These are phyloP conservation scores for Drosophila ironensis DNA, from an alignment of 1,140 invertebrate species.

Conservation along the genomic window DNA sequence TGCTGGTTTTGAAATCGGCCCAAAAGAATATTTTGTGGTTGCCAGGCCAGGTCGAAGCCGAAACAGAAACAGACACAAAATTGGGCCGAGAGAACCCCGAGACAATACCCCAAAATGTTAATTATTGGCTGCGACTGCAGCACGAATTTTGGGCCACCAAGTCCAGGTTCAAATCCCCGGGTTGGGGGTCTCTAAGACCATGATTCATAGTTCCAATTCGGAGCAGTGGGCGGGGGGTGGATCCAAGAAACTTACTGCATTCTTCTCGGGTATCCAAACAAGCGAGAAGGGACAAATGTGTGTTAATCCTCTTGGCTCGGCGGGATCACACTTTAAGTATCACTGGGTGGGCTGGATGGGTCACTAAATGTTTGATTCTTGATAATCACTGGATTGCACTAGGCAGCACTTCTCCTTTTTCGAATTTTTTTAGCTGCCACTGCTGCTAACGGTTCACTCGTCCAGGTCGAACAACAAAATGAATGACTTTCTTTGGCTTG, in stretches of 20 bases:
- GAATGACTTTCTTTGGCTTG: slow-evolving; percentile 76
- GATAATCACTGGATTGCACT: slow-evolving; percentile 47
- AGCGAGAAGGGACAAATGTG: neutral
- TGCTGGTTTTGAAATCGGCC: slow-evolving; percentile 56
- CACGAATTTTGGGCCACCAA: slow-evolving; percentile 48
- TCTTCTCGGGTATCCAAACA: slow-evolving; percentile 26
- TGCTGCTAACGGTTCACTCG: slow-evolving; percentile 60
- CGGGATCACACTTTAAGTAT: slow-evolving; percentile 16
- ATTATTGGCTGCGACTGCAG: slow-evolving; percentile 44
- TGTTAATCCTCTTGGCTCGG: slow-evolving; percentile 30
- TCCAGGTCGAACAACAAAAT: slow-evolving; percentile 73
- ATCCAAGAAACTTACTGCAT: slow-evolving; percentile 57
- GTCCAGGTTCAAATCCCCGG: slow-evolving; percentile 26
- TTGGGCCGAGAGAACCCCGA: slow-evolving; percentile 46
- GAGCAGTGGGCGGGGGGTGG: neutral
- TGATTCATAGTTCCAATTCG: slow-evolving; percentile 41
- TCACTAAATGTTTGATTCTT: slow-evolving; percentile 10
- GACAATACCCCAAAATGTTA: slow-evolving; percentile 68
- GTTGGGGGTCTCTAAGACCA: slow-evolving; percentile 9
- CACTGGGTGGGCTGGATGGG: too few relatives aligned
- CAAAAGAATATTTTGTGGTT: slow-evolving; percentile 76
- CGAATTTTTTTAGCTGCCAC: slow-evolving; percentile 12
- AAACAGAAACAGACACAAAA: too few relatives aligned
- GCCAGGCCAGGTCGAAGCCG: slow-evolving; percentile 31
- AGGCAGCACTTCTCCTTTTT: slow-evolving; percentile 28